Base-by-base conservation (phyloP, 2,113 vertebrate species). In the Aix galericulata region DNA sequence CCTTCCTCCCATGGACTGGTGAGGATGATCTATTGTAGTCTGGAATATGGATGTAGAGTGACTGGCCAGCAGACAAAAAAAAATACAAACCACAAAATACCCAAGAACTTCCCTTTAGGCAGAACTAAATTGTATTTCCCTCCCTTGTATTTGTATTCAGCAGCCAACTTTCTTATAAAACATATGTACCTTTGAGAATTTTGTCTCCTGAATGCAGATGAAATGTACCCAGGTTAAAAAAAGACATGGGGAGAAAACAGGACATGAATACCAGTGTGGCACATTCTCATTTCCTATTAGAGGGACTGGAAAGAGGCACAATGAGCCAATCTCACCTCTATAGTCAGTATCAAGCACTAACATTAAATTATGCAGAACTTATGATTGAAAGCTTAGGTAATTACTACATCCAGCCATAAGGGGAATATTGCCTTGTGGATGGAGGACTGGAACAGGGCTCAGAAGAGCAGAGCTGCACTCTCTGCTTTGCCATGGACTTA, bases 311-410 rank as follows among this genome's bases (percentile, higher is more conserved):
- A 52, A 74, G 68, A 86, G 62, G 32, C 78, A 89, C 53, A 68
- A 31, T 15, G 48, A 95, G 62, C 73, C 84, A 87, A 82, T 75
- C 42, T 55, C 40, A 44, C 59, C 1, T 4, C 26, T 55, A 4
- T 72, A 78, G 56, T 82, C 58, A 34, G 42, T 32, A 56, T 79
- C 87, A 72, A 74, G 55, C 34, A 56, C 2, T 82, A 72, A 48
- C 44, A 46, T 38, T 73, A 76, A 56, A 89, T 82, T 50, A 91
- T 63, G 48, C 59, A 86, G 63, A 42, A 42, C 17, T 53, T 82
- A 74, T 73, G 68, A 93, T 76, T 80, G 90, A 86, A 94, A 44
- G 53, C 63, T 82, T 53, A 69, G 67, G 32, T 69, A 93, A 90
- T 76, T 34, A 42, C 55, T 73, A 46, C 55, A 82, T 42, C 38